These are phyloP conservation scores for Gymnothorax reevesii DNA, from an alignment of 2,797 vertebrate genomes.

Conservation along the genomic window DNA sequence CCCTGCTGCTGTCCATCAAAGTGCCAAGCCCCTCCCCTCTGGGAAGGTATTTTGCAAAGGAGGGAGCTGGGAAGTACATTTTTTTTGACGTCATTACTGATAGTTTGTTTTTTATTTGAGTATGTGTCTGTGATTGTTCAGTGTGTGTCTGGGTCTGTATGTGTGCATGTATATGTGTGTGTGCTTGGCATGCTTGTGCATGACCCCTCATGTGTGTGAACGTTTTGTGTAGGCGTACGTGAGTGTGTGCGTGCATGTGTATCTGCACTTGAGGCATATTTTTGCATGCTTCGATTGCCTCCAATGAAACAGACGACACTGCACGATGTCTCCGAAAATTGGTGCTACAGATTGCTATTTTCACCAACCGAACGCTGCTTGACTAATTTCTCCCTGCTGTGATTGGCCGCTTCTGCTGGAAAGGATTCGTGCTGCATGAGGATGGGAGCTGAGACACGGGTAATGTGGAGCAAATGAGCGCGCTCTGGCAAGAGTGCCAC, in stretches of 20 bases:
- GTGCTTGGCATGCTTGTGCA: no score
- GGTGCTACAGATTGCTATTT: neutral
- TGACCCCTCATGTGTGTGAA: constrained; percentile 4
- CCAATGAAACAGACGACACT: neutral
- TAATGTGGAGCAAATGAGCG: neutral
- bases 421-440: neutral
- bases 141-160: neutral
- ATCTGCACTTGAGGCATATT: neutral
- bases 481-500: neutral
- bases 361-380: neutral
- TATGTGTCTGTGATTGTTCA: neutral
- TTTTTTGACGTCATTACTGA: neutral
- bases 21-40: neutral
- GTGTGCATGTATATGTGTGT: constrained; percentile 3
- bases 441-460: neutral
- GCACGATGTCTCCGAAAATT: neutral
- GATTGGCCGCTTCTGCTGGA: neutral
- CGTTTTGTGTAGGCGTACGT: constrained; percentile 15
- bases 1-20: neutral
- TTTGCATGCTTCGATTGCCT: constrained; percentile 14
- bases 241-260: neutral
- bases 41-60: neutral
- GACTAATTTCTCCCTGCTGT: neutral
- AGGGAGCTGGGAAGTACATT: neutral
- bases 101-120: neutral